Evolutionary conservation across 2,888 invertebrate species (phyloP).

Genomic region (Sylvicola cinctus): DNA sequence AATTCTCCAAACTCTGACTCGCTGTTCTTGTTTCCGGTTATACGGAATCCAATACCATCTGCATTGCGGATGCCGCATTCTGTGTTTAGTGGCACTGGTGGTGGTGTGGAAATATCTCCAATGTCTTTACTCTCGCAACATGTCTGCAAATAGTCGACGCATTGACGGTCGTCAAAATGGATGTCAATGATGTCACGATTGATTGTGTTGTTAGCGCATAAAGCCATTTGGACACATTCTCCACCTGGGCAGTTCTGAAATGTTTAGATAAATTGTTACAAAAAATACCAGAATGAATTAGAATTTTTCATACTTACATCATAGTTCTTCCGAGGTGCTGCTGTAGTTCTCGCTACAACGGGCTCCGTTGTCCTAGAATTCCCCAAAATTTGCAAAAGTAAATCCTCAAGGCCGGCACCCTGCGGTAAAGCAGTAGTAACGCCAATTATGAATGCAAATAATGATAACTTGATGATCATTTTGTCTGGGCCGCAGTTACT

Average conservation of each 20-base stretch:
- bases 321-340: too few relatives aligned
- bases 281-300: too few relatives aligned
- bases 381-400: too few relatives aligned
- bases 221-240: slow-evolving; percentile 30
- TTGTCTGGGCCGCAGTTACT: too few relatives aligned
- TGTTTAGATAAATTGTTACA: too few relatives aligned
- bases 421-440: too few relatives aligned
- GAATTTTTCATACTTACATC: too few relatives aligned
- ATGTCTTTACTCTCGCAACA: neutral
- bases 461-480: too few relatives aligned
- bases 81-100: neutral
- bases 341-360: too few relatives aligned
- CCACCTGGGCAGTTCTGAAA: neutral
- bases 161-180: neutral
- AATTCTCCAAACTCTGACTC: slow-evolving; percentile 54
- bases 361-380: too few relatives aligned
- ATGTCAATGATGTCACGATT: slow-evolving; percentile 49
- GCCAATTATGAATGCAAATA: too few relatives aligned
- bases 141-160: neutral
- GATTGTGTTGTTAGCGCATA: slow-evolving; percentile 43
- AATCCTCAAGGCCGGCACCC: too few relatives aligned
- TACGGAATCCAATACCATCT: slow-evolving; percentile 45
- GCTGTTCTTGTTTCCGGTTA: slow-evolving; percentile 31
- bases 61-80: slow-evolving; percentile 43
- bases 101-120: neutral